A percentile compares a stretch with the other conserved stretches of the same genome.
Conservation (phyloP, 2,888 invertebrate species). For the Ochropleura plecta region DNA sequence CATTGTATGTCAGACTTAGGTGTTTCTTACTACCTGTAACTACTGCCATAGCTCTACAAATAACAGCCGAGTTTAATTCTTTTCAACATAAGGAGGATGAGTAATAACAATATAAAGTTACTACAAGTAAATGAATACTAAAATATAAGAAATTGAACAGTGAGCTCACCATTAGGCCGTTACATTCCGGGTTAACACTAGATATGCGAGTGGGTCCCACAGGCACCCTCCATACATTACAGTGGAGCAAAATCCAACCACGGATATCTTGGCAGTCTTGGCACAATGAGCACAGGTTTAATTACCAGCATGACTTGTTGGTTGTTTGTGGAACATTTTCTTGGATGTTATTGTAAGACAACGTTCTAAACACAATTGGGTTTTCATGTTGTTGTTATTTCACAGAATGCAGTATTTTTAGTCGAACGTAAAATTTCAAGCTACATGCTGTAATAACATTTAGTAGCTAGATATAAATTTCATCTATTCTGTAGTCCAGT, state of each 20-base stretch:
- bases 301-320: conserved; percentile 51
- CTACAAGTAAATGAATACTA: not conserved
- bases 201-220: conserved; percentile 38
- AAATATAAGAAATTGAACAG: not conserved
- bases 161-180: not conserved
- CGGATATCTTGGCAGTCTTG: conserved; percentile 30
- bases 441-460: conserved; percentile 6
- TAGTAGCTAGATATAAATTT: conserved; percentile 23
- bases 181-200: conserved; percentile 26
- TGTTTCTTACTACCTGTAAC: not conserved
- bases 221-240: conserved; percentile 24
- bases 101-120: no score
- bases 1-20: not conserved
- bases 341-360: conserved; percentile 32
- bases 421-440: not conserved
- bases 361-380: conserved; percentile 24
- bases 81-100: not conserved
- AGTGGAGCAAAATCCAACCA: conserved; percentile 5
- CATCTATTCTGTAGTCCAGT: not conserved
- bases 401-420: conserved; percentile 8
- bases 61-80: not conserved
- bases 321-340: conserved; percentile 28
- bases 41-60: not conserved
- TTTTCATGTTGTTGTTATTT: conserved; percentile 24
- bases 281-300: conserved; percentile 33